phyloP scores from a whole-genome alignment of 1,140 invertebrate species.

The Caenorhabditis brenneri region DNA sequence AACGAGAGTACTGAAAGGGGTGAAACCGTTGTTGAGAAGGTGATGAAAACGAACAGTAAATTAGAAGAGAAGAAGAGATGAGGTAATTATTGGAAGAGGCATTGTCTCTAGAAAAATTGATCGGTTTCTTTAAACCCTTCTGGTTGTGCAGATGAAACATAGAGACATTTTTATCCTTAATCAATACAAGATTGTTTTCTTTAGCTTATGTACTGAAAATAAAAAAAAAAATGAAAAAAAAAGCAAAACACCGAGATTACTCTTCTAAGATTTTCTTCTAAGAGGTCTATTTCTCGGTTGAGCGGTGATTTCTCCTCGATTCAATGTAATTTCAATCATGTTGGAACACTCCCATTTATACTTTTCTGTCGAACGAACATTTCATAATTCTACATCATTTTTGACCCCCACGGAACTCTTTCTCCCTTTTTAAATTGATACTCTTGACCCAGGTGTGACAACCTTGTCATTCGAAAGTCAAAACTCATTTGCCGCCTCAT shows the following conservation, averaged over 20 bases:
- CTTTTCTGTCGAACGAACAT: neutral
- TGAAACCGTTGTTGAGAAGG: neutral
- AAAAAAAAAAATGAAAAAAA: too few species aligned
- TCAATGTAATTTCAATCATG: too few species aligned
- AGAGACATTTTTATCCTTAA: too few species aligned
- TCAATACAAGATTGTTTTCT: too few species aligned
- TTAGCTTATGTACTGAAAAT: too few species aligned
- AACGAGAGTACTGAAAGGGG: neutral
- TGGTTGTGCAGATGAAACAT: too few species aligned
- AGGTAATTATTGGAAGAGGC: neutral
- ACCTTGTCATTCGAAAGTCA: conserved; percentile 6
- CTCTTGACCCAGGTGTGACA: conserved; percentile 35
- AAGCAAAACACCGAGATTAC: too few species aligned
- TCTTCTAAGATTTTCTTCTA: too few species aligned
- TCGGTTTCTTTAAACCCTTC: too few species aligned
- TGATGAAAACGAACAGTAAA: neutral
- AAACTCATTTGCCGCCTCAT: conserved; percentile 41
- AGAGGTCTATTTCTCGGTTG: too few species aligned
- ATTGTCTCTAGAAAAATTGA: too few species aligned
- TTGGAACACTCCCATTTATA: neutral
- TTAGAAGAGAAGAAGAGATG: neutral
- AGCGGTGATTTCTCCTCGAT: too few species aligned
- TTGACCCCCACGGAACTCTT: neutral
- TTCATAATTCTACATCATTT: neutral
- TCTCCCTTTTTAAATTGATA: conserved; percentile 9